A percentile compares a stretch with the other conserved stretches of the same genome.
These are phyloP conservation scores for Neoascia interrupta DNA, from an alignment of 2,888 invertebrate genomes.

Conservation along the genomic window DNA sequence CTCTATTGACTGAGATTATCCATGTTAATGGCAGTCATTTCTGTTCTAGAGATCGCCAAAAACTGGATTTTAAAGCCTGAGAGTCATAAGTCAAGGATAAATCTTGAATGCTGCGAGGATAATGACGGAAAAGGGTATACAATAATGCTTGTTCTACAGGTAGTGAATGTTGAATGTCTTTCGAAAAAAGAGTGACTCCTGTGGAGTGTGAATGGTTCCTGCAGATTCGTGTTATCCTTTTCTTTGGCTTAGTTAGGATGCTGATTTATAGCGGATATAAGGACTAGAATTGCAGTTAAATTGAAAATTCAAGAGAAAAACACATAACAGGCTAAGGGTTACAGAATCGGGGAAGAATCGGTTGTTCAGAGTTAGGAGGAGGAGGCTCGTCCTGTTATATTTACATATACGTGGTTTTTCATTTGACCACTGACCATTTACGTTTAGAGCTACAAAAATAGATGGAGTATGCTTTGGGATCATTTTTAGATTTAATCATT, in stretches of 20 bases:
- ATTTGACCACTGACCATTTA: no score
- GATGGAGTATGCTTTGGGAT: no score
- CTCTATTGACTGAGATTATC: slow-evolving; percentile 76
- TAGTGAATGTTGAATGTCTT: slow-evolving; percentile 18
- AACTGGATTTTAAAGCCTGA: slow-evolving; percentile 52
- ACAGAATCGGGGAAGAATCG: no score
- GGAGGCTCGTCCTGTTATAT: no score
- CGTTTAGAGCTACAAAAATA: no score
- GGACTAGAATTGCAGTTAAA: slow-evolving; percentile 26
- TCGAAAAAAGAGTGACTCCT: slow-evolving; percentile 49
- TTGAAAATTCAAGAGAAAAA: no score
- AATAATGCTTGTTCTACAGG: slow-evolving; percentile 37
- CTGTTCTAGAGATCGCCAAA: slow-evolving; percentile 62
- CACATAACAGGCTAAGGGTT: no score
- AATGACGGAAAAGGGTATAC: slow-evolving; percentile 45
- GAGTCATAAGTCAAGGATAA: slow-evolving; percentile 78
- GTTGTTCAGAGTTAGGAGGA: no score
- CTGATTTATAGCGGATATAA: slow-evolving; percentile 62
- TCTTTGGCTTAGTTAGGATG: slow-evolving; percentile 8
- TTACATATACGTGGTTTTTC: no score
- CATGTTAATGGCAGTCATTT: slow-evolving; percentile 74
- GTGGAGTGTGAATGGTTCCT: slow-evolving; percentile 51
- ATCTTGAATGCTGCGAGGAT: slow-evolving; percentile 41
- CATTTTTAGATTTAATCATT: no score
- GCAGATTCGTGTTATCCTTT: slow-evolving; percentile 40